phyloP scores from a whole-genome alignment of 2,113 vertebrate genomes.

The Castor canadensis region DNA sequence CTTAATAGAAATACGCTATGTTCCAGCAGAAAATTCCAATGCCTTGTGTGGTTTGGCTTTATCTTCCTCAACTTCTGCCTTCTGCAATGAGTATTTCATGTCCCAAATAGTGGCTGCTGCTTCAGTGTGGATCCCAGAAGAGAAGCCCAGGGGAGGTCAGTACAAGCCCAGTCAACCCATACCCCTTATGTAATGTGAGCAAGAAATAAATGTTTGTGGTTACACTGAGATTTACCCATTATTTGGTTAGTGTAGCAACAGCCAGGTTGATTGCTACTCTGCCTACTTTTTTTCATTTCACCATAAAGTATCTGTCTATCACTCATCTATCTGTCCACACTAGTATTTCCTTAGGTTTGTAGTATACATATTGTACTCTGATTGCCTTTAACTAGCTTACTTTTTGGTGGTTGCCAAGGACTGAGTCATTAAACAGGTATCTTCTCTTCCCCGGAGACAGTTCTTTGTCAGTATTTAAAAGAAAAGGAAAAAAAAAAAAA shows the following conservation, averaged over 20 bases:
- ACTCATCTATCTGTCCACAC: not conserved
- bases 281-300: not conserved
- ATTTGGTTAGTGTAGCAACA: not conserved
- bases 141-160: not conserved
- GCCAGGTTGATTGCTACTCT: not conserved
- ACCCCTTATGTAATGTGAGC: not conserved
- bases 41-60: not conserved
- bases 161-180: not conserved
- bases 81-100: not conserved
- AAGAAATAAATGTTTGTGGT: not conserved
- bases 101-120: not conserved
- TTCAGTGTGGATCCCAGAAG: not conserved
- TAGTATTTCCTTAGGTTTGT: slow-evolving; percentile 14
- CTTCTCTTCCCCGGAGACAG: slow-evolving; percentile 47
- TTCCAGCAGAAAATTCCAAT: not conserved
- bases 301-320: not conserved
- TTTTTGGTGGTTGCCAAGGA: slow-evolving; percentile 57
- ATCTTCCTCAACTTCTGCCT: not conserved
- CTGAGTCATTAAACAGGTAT: slow-evolving; percentile 57
- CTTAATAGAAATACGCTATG: not conserved
- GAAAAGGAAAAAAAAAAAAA: not conserved
- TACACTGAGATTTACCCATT: not conserved
- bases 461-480: not conserved
- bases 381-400: slow-evolving; percentile 31
- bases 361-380: not conserved